phyloP scores from a whole-genome alignment of 2,113 vertebrate genomes.

The Hippocampus guttulatus region DNA sequence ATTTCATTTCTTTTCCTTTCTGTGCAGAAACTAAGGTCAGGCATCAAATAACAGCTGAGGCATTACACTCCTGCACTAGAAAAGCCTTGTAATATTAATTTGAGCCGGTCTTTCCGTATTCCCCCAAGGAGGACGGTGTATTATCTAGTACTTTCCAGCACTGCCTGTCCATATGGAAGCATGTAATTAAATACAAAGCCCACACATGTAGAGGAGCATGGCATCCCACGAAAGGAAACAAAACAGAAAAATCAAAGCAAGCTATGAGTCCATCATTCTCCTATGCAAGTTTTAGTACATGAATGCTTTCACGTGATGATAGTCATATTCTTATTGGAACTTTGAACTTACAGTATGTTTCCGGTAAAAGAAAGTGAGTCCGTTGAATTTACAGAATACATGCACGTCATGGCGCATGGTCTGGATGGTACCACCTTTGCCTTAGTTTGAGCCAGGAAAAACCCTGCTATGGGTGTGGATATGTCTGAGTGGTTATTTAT shows the following conservation, averaged over 20 bases:
- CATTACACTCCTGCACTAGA: constrained; percentile 28
- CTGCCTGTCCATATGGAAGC: constrained; percentile 12
- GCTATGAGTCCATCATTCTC: no score
- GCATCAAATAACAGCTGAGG: constrained; percentile 17
- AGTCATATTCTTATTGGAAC: no score
- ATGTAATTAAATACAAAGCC: constrained; percentile 31
- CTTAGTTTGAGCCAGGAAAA: no score
- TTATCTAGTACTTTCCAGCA: constrained; percentile 40
- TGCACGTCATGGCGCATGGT: no score
- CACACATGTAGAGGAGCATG: constrained; percentile 21
- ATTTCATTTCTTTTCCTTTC: constrained; percentile 7
- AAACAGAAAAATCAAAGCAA: constrained; percentile 41
- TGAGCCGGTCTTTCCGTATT: constrained; percentile 22
- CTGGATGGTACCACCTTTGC: no score
- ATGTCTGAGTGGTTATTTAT: no score
- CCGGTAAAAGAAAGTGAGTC: no score
- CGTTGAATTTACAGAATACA: no score
- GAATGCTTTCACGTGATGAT: no score
- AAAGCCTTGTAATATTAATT: constrained; percentile 60
- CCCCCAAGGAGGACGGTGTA: constrained; percentile 38
- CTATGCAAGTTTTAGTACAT: no score
- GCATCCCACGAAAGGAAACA: constrained; percentile 26
- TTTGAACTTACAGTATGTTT: no score
- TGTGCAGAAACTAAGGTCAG: constrained; percentile 24
- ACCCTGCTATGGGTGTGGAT: no score